These are phyloP conservation scores for Drosophila subquinaria DNA, from an alignment of 2,888 invertebrate genomes.

Conservation along the genomic window DNA sequence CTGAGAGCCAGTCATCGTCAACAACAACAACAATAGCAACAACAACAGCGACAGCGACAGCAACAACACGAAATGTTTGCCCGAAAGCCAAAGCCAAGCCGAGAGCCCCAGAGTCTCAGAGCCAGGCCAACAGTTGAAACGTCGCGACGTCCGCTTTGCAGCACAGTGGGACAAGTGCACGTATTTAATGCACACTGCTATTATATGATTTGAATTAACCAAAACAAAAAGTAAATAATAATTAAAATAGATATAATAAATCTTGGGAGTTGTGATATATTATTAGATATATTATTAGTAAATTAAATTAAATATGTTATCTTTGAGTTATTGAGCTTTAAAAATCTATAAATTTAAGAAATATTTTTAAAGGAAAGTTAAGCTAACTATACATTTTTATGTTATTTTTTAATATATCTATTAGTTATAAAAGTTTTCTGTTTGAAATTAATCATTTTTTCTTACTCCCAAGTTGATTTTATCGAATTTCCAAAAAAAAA, in stretches of 20 bases:
- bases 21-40: conserved; percentile 41
- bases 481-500: too few relatives aligned
- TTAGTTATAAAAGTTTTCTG: neutral
- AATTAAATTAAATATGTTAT: neutral
- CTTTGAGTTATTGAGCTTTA: neutral
- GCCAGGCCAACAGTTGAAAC: conserved; percentile 66
- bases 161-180: conserved; percentile 48
- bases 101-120: conserved; percentile 61
- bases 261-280: too few relatives aligned
- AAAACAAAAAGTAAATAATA: too few relatives aligned
- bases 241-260: too few relatives aligned
- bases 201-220: neutral
- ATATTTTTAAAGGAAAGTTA: neutral
- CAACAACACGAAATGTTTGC: conserved; percentile 70
- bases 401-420: neutral
- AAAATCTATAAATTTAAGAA: neutral
- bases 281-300: neutral
- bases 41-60: conserved; percentile 23
- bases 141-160: conserved; percentile 61
- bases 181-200: neutral
- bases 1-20: conserved; percentile 78
- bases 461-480: too few relatives aligned
- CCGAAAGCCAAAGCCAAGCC: conserved; percentile 77
- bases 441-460: neutral
- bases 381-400: neutral